Evolutionary conservation across 2,113 vertebrate species (phyloP), one percentile per base, ranked within the genome.

Genomic region (Myrmophylax atrothorax): DNA sequence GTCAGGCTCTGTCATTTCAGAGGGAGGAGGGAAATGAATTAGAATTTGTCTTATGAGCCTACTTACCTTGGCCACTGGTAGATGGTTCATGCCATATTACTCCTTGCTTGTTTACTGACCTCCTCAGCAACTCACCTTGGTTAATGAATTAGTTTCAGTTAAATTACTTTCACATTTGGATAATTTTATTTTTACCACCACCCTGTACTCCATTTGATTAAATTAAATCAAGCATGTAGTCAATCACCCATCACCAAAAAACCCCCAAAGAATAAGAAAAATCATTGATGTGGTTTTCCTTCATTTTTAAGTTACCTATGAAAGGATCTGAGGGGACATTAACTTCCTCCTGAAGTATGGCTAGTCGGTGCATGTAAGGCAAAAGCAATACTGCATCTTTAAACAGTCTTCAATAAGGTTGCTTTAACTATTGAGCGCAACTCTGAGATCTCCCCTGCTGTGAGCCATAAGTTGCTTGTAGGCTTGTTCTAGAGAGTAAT

Each of bases 401-500:
- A 94, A 96, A 93, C 15, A 76, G 84, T 63, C 80, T 89, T 81
- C 42, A 89, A 74, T 90, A 85, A 88, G 90, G 53, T 86, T 95
- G 96, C 96, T 91, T 94, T 77, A 73, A 93, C 96, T 97, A 64
- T 44, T 49, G 94, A 84, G 72, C 74, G 94, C 59, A 83, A 93
- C 79, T 97, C n/a, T 22, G 89, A 95, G 92, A 70, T 76, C 75
- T 96, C 92, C 93, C 98, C 98, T 90, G 97, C 98, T 97, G 98
- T 84, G 98, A 97, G 93, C 90, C 87, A n/a, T 95, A 96, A 97
- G 94, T 95, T 92, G 96, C 98, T 97, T 93, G 97, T 97, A 88
- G 96, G 92, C 96, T 98, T 98, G 97, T 98, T 98, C 98, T 96
- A 87, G 93, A 96, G 96, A 97, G 98, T 98, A 98, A 98, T 98